Evolutionary conservation across 2,888 invertebrate genomes (phyloP).

Genomic region (Heliconius cydno): DNA sequence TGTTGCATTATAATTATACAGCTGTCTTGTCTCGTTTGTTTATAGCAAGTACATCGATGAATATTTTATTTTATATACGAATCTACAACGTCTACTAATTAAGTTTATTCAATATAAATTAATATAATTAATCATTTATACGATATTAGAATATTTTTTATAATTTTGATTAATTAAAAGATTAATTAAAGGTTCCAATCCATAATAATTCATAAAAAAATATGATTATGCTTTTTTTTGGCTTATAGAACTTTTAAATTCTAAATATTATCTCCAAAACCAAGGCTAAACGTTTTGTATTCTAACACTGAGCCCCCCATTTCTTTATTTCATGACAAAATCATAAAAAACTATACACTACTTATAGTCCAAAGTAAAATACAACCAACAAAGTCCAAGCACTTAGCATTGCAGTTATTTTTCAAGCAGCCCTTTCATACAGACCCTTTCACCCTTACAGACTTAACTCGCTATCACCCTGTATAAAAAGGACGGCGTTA

Average conservation of each 20-base stretch:
- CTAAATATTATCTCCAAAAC: neutral
- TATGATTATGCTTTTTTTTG: neutral
- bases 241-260: neutral
- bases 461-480: slow-evolving; percentile 35
- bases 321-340: neutral
- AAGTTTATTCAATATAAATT: neutral
- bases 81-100: neutral
- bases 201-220: too few relatives aligned
- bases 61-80: neutral
- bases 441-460: slow-evolving; percentile 29
- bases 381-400: slow-evolving; percentile 2
- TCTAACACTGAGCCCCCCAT: neutral
- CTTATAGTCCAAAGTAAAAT: neutral
- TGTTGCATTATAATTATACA: neutral
- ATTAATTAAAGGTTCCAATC: too few relatives aligned
- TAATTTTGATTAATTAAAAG: neutral
- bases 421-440: slow-evolving; percentile 16
- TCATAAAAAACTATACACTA: neutral
- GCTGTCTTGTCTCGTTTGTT: neutral
- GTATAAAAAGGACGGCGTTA: slow-evolving; percentile 51
- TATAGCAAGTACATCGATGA: too few relatives aligned
- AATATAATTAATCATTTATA: neutral
- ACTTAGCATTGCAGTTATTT: neutral
- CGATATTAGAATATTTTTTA: neutral
- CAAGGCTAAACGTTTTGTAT: neutral